Evolutionary conservation across 2,113 vertebrate genomes (phyloP), one percentile per base, ranked within the genome.

Genomic region (Pterophyllum scalare): DNA sequence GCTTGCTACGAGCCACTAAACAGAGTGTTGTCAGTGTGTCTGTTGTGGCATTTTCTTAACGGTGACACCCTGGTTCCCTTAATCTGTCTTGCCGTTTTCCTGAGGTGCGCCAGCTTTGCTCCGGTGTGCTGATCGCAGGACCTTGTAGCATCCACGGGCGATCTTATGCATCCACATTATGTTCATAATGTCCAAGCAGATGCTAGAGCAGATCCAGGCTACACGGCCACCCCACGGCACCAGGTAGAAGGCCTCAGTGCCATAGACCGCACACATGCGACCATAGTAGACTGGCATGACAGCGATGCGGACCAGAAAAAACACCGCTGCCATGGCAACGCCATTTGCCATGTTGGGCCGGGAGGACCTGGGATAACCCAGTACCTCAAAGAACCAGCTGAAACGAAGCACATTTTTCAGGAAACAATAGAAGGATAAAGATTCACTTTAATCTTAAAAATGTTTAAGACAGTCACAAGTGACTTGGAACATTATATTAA

Each of bases 111-210:
- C 85, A 4, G 91, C 84, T 91, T 97, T 96, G 70, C 94, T 75
- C 77, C 24, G 91, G 76, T 89, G 95, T 7, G 96, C 95, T 14
- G 97, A 95, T 79, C 93, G 93, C 91, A 99, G 91, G 77, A 99
- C 97, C 90, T 93, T 98, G 93, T 96, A 96, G 96, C 98, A 99
- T 87, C 98, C 98, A 75, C 96, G 97, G 31, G 96, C 95, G 24
- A 99, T 99, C 93, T 97, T 99, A 89, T 97, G 94, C 98, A 99
- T 99, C 98, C 98, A 99, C 96, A 98, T 98, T 82, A 98, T 26
- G 86, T 99, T 99, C 98, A 99, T 98, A 87, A 98, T 85, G 95
- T 99, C 98, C 96, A 99, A 91, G 79, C 97, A 94, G 91, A 96
- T 67, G 60, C 98, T 98, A 81, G 97, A 95, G 92, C 93, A 84